Percentiles rank a stretch among this genome's conserved stretches.
phyloP scores from a whole-genome alignment of 2,797 vertebrate genomes.

The Sebastes melanostomus region DNA sequence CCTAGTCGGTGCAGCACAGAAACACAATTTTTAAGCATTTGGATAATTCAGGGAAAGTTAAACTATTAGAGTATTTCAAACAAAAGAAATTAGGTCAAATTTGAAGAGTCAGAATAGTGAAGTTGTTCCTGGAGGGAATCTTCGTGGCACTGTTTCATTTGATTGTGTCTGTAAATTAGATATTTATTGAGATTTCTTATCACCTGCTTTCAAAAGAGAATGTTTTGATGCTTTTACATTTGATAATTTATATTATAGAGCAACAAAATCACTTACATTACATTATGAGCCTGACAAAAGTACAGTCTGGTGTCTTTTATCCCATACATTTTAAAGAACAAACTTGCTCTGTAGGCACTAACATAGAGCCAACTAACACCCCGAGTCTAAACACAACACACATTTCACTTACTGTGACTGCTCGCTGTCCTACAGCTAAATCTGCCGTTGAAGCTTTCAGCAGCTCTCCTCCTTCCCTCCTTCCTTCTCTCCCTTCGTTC shows the following conservation, averaged over 20 bases:
- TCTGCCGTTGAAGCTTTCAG: slow-evolving; percentile 41
- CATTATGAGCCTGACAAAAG: background rate
- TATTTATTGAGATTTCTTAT: background rate
- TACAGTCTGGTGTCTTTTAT: background rate
- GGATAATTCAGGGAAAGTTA: background rate
- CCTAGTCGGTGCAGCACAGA: slow-evolving; percentile 68
- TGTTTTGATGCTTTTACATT: background rate
- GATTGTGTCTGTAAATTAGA: background rate
- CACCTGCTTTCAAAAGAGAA: background rate
- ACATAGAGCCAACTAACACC: background rate
- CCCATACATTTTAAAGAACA: background rate
- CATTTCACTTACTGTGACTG: slow-evolving; percentile 54
- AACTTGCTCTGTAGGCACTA: background rate
- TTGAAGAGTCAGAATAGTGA: background rate
- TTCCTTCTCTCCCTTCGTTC: slow-evolving; percentile 46
- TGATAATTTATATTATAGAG: background rate
- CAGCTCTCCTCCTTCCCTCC: slow-evolving; percentile 45
- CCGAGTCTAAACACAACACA: background rate
- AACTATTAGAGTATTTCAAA: background rate
- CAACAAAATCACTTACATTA: background rate
- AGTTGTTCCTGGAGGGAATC: background rate
- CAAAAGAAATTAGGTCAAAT: background rate
- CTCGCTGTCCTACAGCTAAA: slow-evolving; percentile 29
- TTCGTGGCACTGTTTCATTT: background rate
- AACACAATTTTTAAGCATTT: background rate